A percentile compares a stretch with the other conserved stretches of the same genome.
phyloP scores from a whole-genome alignment of 2,888 invertebrate species.

The Leptopilina myrica region DNA sequence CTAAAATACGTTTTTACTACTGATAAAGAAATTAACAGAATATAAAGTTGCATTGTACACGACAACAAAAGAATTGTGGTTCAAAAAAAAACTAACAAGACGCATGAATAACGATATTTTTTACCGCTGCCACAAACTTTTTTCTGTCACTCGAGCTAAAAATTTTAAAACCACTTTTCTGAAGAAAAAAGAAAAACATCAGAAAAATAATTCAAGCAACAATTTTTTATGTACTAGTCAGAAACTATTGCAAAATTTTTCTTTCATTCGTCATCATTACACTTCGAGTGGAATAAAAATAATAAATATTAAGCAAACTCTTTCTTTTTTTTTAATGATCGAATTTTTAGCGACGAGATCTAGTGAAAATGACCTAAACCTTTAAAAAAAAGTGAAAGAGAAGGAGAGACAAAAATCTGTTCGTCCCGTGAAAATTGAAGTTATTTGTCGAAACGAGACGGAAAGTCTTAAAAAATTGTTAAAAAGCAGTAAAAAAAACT shows the following conservation, averaged over 20 bases:
- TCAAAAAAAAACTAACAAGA: constrained; percentile 13
- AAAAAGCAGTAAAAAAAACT: constrained; percentile 12
- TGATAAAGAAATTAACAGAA: too few species aligned
- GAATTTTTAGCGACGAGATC: too few species aligned
- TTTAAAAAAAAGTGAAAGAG: not conserved
- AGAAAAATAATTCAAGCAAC: not conserved
- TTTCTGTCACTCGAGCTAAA: too few species aligned
- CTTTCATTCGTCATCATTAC: too few species aligned
- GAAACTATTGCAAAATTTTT: too few species aligned
- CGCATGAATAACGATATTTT: constrained; percentile 25
- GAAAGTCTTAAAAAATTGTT: constrained; percentile 10
- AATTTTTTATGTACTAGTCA: not conserved
- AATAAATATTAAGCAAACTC: too few species aligned
- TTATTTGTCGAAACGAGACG: constrained; percentile 1
- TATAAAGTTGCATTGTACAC: too few species aligned
- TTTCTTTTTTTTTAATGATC: too few species aligned
- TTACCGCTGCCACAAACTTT: not conserved
- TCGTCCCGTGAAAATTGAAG: not conserved
- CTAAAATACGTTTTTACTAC: too few species aligned
- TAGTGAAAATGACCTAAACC: too few species aligned
- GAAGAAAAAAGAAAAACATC: not conserved
- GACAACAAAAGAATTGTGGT: too few species aligned
- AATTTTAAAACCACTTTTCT: not conserved
- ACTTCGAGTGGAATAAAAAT: too few species aligned
- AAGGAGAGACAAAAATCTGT: not conserved